These are phyloP conservation scores for Philopotamus ludificatus DNA, from an alignment of 1,140 invertebrate species.

Conservation along the genomic window DNA sequence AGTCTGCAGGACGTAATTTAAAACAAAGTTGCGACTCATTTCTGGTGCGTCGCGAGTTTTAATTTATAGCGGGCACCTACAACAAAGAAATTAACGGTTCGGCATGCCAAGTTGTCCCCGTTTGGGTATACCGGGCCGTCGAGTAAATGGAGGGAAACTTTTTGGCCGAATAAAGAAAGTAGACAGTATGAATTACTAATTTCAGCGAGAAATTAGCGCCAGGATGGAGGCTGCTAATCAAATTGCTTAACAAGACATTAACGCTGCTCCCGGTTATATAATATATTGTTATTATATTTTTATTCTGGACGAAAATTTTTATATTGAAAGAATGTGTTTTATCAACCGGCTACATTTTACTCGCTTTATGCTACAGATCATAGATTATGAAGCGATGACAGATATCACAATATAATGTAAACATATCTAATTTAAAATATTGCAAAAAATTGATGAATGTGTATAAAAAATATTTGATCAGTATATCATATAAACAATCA, in stretches of 20 bases:
- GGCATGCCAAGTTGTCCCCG: constrained; percentile 28
- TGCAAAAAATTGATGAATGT: too few species aligned
- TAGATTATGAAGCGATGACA: neutral
- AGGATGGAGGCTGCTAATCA: constrained; percentile 27
- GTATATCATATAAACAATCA: too few species aligned
- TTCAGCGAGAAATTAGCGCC: constrained; percentile 26
- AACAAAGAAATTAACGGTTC: constrained; percentile 36
- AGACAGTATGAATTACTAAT: constrained; percentile 32
- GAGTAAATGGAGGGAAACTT: neutral
- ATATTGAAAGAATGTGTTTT: neutral
- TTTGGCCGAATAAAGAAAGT: neutral
- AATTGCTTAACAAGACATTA: constrained; percentile 36
- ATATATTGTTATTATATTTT: too few species aligned
- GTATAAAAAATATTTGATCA: too few species aligned
- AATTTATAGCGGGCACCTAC: constrained; percentile 31
- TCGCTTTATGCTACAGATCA: neutral
- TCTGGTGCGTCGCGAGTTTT: too few species aligned
- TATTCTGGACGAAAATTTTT: too few species aligned
- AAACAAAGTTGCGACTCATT: constrained; percentile 28
- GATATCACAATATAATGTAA: neutral
- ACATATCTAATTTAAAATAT: neutral
- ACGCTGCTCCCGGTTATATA: constrained; percentile 12
- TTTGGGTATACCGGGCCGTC: neutral
- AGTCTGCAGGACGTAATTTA: constrained; percentile 15
- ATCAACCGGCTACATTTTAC: neutral